Conservation (phyloP, 2,113 vertebrate species). For the Lanius collurio region DNA sequence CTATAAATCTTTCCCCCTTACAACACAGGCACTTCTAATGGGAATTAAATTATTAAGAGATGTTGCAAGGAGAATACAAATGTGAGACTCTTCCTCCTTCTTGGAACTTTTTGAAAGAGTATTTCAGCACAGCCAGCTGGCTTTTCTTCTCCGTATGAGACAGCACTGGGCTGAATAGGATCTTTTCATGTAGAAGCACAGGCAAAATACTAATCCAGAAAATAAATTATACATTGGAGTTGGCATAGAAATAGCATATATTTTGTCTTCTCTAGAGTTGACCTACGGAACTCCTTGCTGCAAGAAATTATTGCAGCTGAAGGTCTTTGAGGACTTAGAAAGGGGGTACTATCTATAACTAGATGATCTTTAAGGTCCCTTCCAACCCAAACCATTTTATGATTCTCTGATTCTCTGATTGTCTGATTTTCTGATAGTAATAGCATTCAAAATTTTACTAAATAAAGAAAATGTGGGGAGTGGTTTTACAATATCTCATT, state of each 20-base stretch:
- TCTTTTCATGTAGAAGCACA: constrained; percentile 30
- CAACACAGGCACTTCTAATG: constrained; percentile 77
- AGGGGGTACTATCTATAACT: background rate
- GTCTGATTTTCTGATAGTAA: background rate
- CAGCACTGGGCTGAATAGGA: constrained; percentile 14
- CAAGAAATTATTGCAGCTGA: constrained; percentile 26
- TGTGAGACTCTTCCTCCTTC: constrained; percentile 63
- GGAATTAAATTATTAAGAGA: constrained; percentile 87
- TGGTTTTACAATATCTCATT: background rate
- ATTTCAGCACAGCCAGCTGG: constrained; percentile 46
- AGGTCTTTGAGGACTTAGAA: background rate
- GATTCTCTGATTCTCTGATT: background rate
- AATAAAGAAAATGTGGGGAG: background rate
- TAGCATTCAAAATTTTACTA: background rate
- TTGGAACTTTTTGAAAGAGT: constrained; percentile 58
- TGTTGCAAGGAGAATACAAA: constrained; percentile 81
- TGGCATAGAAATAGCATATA: constrained; percentile 26
- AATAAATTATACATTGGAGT: constrained; percentile 52
- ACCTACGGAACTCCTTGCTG: constrained; percentile 46
- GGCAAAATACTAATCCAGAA: constrained; percentile 41
- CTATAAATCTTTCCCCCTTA: constrained; percentile 80
- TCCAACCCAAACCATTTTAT: background rate
- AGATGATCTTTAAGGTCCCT: background rate
- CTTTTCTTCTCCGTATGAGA: constrained; percentile 47
- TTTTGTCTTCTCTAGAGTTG: background rate